Percentiles rank a stretch among this genome's conserved stretches.
Evolutionary conservation across 2,113 vertebrate genomes (phyloP).

Genomic region (Callithrix jacchus): DNA sequence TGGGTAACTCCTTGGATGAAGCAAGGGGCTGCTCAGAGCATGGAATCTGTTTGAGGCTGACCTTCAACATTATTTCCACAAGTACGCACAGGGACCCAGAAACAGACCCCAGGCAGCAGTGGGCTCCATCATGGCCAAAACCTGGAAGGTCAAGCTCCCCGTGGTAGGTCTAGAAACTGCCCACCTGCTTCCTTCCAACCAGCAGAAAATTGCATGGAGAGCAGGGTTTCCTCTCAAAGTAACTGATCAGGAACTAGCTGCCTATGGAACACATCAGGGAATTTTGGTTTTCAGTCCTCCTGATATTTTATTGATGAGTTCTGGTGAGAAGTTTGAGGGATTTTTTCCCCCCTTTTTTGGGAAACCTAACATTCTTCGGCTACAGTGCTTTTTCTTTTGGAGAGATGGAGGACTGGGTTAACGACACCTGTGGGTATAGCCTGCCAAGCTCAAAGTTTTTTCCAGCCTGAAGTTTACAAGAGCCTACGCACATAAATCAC

Average conservation of each 20-base stretch:
- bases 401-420: background rate
- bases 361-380: background rate
- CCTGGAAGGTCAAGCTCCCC: background rate
- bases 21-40: background rate
- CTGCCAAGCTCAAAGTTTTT: background rate
- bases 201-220: background rate
- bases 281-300: background rate
- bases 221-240: background rate
- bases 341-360: background rate
- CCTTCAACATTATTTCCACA: background rate
- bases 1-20: background rate
- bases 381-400: too few species aligned
- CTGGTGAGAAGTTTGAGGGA: background rate
- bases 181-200: background rate
- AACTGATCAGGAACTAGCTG: background rate
- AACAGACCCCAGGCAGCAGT: background rate
- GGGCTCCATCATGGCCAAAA: rapidly evolving
- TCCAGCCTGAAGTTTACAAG: background rate
- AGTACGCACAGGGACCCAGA: background rate
- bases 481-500: background rate
- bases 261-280: rapidly evolving
- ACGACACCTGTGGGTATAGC: background rate
- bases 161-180: background rate
- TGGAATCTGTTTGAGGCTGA: background rate
- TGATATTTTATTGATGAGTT: background rate